phyloP scores from a whole-genome alignment of 2,888 invertebrate species.

The Sphinx pinastri region DNA sequence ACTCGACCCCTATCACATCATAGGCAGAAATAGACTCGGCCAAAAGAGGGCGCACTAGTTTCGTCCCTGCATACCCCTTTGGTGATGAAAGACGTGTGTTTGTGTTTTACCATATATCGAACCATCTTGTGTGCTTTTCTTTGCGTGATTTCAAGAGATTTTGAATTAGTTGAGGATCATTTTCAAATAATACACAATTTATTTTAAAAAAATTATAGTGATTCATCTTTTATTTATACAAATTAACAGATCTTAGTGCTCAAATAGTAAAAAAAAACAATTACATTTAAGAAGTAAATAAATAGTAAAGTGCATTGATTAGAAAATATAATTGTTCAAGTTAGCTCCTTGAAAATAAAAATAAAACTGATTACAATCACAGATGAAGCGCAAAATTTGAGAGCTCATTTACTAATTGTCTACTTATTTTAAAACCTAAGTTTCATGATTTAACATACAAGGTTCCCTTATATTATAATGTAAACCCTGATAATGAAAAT shows the following conservation, averaged over 20 bases:
- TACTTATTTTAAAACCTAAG: conserved; percentile 35
- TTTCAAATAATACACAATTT: conserved; percentile 32
- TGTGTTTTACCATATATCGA: no score
- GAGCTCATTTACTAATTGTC: conserved; percentile 60
- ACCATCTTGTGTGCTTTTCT: no score
- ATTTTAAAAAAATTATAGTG: conserved; percentile 66
- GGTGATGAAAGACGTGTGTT: no score
- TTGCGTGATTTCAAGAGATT: no score
- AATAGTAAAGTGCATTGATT: conserved; percentile 78
- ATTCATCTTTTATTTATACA: conserved; percentile 70
- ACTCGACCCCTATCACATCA: no score
- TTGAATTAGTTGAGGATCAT: not conserved
- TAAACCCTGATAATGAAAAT: conserved; percentile 51
- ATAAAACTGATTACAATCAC: conserved; percentile 77
- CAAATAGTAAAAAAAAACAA: conserved; percentile 71
- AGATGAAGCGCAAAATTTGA: conserved; percentile 75
- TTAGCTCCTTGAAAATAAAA: conserved; percentile 67
- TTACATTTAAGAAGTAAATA: conserved; percentile 76
- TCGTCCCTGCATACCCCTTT: no score
- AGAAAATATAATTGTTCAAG: conserved; percentile 73
- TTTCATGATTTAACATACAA: conserved; percentile 34
- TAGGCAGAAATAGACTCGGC: no score
- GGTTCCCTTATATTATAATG: conserved; percentile 34
- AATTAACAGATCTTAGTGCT: conserved; percentile 83
- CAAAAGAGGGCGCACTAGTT: no score